Conservation (phyloP, 1,140 invertebrate species). For the Pantala flavescens region DNA sequence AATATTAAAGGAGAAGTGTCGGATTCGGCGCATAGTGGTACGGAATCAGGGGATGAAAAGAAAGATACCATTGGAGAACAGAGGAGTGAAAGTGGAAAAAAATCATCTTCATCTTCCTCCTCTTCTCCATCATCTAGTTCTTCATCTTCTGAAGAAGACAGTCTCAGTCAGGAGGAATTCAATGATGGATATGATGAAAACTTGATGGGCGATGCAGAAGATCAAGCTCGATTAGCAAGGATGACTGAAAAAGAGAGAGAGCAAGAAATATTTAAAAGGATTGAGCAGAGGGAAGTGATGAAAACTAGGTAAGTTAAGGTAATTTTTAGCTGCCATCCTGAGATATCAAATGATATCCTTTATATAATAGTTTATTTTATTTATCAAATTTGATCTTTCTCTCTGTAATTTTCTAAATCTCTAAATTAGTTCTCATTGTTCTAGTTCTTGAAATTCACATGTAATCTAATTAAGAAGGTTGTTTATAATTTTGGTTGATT, state of each 20-base stretch:
- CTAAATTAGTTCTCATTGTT: too few relatives aligned
- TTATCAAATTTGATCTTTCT: too few relatives aligned
- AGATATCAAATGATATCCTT: background rate
- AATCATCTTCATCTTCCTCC: background rate
- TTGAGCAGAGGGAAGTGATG: constrained; percentile 85
- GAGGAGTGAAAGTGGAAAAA: background rate
- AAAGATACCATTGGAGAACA: background rate
- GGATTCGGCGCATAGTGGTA: constrained; percentile 37
- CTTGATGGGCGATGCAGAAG: constrained; percentile 93
- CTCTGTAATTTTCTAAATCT: too few relatives aligned
- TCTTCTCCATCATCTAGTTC: background rate
- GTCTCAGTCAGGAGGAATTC: constrained; percentile 53
- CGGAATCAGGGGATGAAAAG: background rate
- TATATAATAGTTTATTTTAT: too few relatives aligned
- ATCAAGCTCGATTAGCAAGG: constrained; percentile 73
- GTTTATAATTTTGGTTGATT: too few relatives aligned
- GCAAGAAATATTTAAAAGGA: constrained; percentile 92
- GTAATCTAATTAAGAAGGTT: too few relatives aligned
- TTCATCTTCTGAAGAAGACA: constrained; percentile 30
- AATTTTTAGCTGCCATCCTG: background rate
- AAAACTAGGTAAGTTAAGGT: constrained; percentile 57
- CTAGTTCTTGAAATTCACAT: too few relatives aligned
- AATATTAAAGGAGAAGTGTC: constrained; percentile 48
- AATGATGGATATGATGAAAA: constrained; percentile 90
- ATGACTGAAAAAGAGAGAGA: constrained; percentile 96